phyloP scores from a whole-genome alignment of 53 echinoderm and acorn worm species.

The Temnopleurus reevesii region DNA sequence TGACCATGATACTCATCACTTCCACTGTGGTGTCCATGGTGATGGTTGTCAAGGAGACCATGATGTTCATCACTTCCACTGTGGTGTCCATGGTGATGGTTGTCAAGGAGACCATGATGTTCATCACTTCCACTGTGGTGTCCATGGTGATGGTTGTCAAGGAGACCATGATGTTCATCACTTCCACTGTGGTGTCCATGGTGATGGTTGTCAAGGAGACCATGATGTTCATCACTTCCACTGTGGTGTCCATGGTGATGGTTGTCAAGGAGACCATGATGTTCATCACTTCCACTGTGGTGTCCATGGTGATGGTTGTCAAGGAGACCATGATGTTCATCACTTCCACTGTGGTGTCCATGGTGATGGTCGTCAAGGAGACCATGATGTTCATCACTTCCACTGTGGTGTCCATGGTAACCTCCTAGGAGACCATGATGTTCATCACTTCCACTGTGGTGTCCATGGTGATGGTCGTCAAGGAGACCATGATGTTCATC shows the following conservation, averaged over 20 bases:
- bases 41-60: constrained; percentile 12
- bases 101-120: constrained; percentile 30
- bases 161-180: constrained; percentile 44
- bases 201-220: constrained; percentile 34
- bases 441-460: constrained; percentile 53
- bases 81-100: not conserved
- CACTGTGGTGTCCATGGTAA: constrained; percentile 50
- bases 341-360: constrained; percentile 32
- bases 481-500: constrained; percentile 51
- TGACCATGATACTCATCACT: not conserved
- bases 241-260: constrained; percentile 40
- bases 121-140: constrained; percentile 43
- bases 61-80: constrained; percentile 26
- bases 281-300: constrained; percentile 57
- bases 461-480: constrained; percentile 30
- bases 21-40: not conserved
- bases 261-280: constrained; percentile 12
- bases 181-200: constrained; percentile 34
- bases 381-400: constrained; percentile 55
- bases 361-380: constrained; percentile 22
- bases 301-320: constrained; percentile 21
- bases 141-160: constrained; percentile 4
- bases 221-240: constrained; percentile 48
- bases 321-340: constrained; percentile 38
- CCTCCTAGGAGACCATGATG: constrained; percentile 45